Conservation (phyloP, 2,888 invertebrate species). For the Mesorhabditis spiculigera region DNA sequence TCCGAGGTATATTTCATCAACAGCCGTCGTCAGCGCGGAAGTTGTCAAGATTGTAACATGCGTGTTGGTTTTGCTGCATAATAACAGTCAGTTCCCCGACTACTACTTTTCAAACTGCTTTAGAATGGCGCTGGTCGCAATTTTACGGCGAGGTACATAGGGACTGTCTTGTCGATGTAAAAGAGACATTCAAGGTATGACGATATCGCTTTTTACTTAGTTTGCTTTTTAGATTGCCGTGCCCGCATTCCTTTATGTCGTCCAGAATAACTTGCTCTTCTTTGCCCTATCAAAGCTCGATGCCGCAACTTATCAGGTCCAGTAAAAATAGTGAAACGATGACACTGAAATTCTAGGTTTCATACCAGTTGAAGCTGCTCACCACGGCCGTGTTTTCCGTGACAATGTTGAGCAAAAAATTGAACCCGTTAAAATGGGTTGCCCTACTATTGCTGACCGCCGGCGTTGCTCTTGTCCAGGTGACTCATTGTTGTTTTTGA, state of each 20-base stretch:
- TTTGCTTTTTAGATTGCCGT: constrained; percentile 49
- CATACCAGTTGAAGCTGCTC: constrained; percentile 91
- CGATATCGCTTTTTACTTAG: constrained; percentile 3
- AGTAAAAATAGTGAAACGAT: neutral
- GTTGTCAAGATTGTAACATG: constrained; percentile 59
- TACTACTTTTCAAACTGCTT: constrained; percentile 10
- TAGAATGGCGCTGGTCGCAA: constrained; percentile 38
- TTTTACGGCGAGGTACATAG: constrained; percentile 41
- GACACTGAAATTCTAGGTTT: constrained; percentile 71
- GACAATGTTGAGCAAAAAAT: constrained; percentile 74
- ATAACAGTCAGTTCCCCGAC: constrained; percentile 32
- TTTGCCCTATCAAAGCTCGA: constrained; percentile 63
- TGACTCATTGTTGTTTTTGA: constrained; percentile 18
- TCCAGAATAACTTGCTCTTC: constrained; percentile 65
- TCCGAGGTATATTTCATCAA: constrained; percentile 57
- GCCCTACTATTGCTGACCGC: constrained; percentile 76
- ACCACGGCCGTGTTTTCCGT: constrained; percentile 96
- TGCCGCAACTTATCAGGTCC: constrained; percentile 65
- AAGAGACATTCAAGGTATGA: constrained; percentile 59
- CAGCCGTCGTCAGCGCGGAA: constrained; percentile 59
- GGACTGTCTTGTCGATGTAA: constrained; percentile 51
- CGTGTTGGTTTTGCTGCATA: constrained; percentile 45
- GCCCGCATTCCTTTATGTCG: constrained; percentile 62
- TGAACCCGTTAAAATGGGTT: constrained; percentile 72
- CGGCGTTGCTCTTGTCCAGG: constrained; percentile 66